Conservation (phyloP, 2,113 vertebrate genomes). For the Salvelinus namaycush region DNA sequence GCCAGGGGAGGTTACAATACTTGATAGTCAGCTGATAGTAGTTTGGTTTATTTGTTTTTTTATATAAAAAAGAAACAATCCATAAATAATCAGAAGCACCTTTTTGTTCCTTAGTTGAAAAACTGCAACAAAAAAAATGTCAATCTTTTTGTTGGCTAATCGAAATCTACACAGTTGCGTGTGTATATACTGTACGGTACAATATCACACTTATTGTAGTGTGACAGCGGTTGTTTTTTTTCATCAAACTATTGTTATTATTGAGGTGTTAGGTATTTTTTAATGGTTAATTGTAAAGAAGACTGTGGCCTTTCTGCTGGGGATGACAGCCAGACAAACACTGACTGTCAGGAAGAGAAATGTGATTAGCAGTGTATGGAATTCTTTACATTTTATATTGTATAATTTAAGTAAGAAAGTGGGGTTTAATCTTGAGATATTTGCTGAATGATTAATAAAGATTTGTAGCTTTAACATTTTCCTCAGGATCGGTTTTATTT, state of each 20-base stretch:
- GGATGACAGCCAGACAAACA: constrained; percentile 21
- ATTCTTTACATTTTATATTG: constrained; percentile 50
- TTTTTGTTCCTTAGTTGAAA: constrained; percentile 38
- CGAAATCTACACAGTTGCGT: constrained; percentile 43
- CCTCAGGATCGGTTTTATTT: constrained; percentile 75
- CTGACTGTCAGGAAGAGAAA: constrained; percentile 46
- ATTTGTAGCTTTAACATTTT: constrained; percentile 57
- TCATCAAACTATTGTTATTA: constrained; percentile 25
- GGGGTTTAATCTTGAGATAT: constrained; percentile 56
- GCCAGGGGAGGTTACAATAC: not conserved
- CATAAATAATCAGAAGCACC: constrained; percentile 48
- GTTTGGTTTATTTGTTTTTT: constrained; percentile 2
- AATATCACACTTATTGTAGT: constrained; percentile 37
- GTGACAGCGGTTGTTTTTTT: constrained; percentile 42
- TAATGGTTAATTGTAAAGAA: constrained; percentile 5
- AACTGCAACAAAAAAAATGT: constrained; percentile 42
- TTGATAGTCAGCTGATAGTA: not conserved
- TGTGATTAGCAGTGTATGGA: constrained; percentile 45
- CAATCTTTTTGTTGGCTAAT: constrained; percentile 31
- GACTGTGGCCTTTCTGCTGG: constrained; percentile 63
- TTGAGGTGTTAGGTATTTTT: constrained; percentile 19
- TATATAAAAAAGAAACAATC: constrained; percentile 16
- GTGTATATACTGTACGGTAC: constrained; percentile 73
- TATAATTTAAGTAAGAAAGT: constrained; percentile 68
- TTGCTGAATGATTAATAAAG: constrained; percentile 43